phyloP scores from a whole-genome alignment of 2,113 vertebrate species.

The Nycticryphes semicollaris region DNA sequence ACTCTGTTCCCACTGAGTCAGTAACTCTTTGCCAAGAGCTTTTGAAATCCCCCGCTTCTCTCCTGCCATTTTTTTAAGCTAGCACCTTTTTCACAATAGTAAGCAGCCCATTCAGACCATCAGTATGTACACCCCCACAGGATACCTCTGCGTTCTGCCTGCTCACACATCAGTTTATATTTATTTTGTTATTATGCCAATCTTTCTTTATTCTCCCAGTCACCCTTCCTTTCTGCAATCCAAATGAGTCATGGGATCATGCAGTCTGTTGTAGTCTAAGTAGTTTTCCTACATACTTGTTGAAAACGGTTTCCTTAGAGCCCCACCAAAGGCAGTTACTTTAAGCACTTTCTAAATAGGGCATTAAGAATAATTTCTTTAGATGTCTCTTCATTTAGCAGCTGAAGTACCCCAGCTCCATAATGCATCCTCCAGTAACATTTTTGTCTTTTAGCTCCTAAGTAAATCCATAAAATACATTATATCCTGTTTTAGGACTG shows the following conservation, averaged over 20 bases:
- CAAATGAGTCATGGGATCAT: conserved; percentile 15
- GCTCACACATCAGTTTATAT: neutral
- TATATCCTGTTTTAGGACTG: neutral
- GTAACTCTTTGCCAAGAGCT: neutral
- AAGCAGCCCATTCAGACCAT: neutral
- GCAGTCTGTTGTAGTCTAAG: neutral
- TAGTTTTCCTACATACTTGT: neutral
- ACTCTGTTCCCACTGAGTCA: neutral
- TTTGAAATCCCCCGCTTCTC: neutral
- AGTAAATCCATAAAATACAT: neutral
- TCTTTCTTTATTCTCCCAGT: neutral
- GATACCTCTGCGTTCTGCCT: neutral
- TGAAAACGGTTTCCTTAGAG: neutral
- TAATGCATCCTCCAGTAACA: neutral
- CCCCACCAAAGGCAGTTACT: neutral
- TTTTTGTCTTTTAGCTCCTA: neutral
- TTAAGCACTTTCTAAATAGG: neutral
- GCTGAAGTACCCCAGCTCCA: neutral
- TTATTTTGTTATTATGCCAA: conserved; percentile 22
- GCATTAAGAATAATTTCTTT: neutral
- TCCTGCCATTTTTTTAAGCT: neutral
- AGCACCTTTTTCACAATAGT: neutral
- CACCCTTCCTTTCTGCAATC: neutral
- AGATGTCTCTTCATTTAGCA: neutral
- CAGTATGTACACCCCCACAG: neutral